A percentile compares a stretch with the other conserved stretches of the same genome.
These are phyloP conservation scores for Lithophane socia DNA, from an alignment of 2,888 invertebrate genomes.

Conservation along the genomic window DNA sequence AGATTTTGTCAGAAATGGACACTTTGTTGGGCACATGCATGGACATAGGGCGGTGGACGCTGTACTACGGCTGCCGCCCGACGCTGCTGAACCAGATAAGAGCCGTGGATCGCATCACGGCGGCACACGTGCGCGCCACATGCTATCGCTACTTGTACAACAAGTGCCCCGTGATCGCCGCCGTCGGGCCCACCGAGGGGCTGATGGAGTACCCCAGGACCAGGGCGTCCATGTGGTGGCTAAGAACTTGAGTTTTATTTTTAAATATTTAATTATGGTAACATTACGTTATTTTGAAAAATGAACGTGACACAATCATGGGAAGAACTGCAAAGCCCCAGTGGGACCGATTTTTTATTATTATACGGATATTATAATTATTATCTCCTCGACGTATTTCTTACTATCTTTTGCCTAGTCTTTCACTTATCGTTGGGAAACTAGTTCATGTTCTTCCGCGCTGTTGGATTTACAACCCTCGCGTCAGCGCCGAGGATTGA, in stretches of 20 bases:
- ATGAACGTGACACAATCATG: background rate
- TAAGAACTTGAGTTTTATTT: conserved; percentile 78
- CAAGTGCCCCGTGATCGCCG: conserved; percentile 97
- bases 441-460: background rate
- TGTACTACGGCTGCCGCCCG: conserved; percentile 96
- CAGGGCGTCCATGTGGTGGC: conserved; percentile 96
- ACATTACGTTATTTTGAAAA: conserved; percentile 16
- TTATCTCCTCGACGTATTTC: background rate
- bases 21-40: conserved; percentile 97
- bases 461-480: no score
- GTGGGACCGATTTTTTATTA: background rate
- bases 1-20: conserved; percentile 96
- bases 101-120: conserved; percentile 95
- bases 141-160: conserved; percentile 97
- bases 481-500: no score
- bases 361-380: background rate
- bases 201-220: conserved; percentile 95
- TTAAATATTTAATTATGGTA: conserved; percentile 1
- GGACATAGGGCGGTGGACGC: conserved; percentile 98
- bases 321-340: background rate
- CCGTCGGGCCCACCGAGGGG: conserved; percentile 96
- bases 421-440: background rate
- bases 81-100: conserved; percentile 96
- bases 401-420: background rate
- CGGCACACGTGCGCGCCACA: conserved; percentile 93